A percentile compares a stretch with the other conserved stretches of the same genome.
phyloP scores from a whole-genome alignment of 2,113 vertebrate species.

The Leucopsar rothschildi region DNA sequence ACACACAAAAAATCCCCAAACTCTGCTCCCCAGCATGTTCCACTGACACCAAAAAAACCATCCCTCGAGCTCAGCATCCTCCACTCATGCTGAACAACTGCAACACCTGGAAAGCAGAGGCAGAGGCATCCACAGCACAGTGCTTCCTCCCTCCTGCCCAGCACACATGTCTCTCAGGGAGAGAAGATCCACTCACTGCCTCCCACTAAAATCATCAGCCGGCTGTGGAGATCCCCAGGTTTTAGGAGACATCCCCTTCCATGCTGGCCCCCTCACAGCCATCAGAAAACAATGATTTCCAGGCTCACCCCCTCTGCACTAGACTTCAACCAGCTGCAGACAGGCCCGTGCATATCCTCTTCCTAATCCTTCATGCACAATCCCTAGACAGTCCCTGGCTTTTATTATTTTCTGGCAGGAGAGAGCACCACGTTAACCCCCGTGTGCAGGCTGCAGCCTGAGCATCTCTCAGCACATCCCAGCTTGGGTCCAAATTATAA shows the following conservation, averaged over 20 bases:
- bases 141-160: not conserved
- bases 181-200: not conserved
- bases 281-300: conserved; percentile 43
- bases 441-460: not conserved
- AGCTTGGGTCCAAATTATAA: not conserved
- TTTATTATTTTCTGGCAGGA: conserved; percentile 67
- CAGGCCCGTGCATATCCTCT: conserved; percentile 46
- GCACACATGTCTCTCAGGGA: not conserved
- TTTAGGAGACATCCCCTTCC: conserved; percentile 2
- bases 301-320: conserved; percentile 24
- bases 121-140: not conserved
- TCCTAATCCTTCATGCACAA: conserved; percentile 39
- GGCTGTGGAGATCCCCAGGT: not conserved
- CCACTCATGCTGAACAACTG: not conserved
- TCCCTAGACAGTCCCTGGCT: conserved; percentile 58
- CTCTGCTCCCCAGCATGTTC: not conserved
- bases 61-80: not conserved
- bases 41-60: not conserved
- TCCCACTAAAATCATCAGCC: not conserved
- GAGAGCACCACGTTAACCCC: conserved; percentile 22
- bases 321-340: conserved; percentile 53
- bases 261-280: not conserved
- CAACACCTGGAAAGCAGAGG: not conserved
- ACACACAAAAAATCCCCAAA: not conserved
- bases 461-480: conserved; percentile 50